phyloP scores from a whole-genome alignment of 1,140 invertebrate genomes.

The Papilio polytes region DNA sequence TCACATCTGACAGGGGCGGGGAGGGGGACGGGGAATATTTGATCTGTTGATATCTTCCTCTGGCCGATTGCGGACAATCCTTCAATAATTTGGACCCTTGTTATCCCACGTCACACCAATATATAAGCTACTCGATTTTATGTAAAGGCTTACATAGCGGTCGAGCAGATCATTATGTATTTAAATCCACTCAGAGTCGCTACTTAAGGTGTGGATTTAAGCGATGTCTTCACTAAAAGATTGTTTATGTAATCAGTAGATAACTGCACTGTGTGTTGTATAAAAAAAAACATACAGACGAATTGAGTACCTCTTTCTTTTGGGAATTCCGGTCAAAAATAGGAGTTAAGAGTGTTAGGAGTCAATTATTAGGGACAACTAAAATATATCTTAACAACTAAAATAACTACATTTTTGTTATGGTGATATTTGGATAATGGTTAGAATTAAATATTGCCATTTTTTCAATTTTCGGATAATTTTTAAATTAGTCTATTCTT shows the following conservation, averaged over 20 bases:
- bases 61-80: not conserved
- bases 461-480: not conserved
- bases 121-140: conserved; percentile 6
- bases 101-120: conserved; percentile 14
- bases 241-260: not conserved
- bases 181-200: not conserved
- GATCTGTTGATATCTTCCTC: conserved; percentile 18
- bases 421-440: too few relatives aligned
- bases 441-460: too few relatives aligned
- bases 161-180: not conserved
- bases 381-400: too few relatives aligned
- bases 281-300: too few relatives aligned
- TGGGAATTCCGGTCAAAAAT: too few relatives aligned
- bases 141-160: not conserved
- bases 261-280: too few relatives aligned
- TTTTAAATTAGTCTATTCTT: not conserved
- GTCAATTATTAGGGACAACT: too few relatives aligned
- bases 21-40: not conserved
- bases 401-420: too few relatives aligned
- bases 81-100: conserved; percentile 26
- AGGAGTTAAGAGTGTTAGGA: too few relatives aligned
- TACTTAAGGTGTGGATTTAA: not conserved
- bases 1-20: not conserved
- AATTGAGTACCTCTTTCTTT: too few relatives aligned
- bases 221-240: not conserved